Percentiles rank a stretch among this genome's conserved stretches.
These are phyloP conservation scores for Barypeithes pellucidus DNA, from an alignment of 2,888 invertebrate species.

Conservation along the genomic window DNA sequence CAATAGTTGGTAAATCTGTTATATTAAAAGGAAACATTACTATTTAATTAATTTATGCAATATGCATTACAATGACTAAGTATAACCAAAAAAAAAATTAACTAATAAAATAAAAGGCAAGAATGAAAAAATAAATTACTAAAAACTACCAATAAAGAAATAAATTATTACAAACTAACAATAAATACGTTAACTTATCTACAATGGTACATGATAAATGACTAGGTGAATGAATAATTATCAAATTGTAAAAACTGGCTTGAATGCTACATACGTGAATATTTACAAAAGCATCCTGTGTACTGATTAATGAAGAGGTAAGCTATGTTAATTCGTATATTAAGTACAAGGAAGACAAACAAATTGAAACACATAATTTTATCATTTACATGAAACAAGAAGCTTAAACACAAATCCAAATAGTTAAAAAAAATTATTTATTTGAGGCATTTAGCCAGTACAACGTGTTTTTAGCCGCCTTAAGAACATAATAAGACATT, in stretches of 20 bases:
- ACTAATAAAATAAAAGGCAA: neutral
- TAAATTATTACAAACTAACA: neutral
- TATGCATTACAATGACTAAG: slow-evolving; percentile 38
- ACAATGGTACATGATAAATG: slow-evolving; percentile 28
- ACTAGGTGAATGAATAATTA: slow-evolving; percentile 26
- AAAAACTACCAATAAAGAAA: neutral
- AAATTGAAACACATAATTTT: too few relatives aligned
- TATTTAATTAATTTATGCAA: slow-evolving; percentile 28
- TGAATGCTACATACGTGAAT: neutral
- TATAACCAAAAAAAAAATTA: neutral
- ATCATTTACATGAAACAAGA: too few relatives aligned
- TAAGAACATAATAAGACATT: too few relatives aligned
- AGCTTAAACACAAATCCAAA: too few relatives aligned
- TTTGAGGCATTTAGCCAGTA: too few relatives aligned
- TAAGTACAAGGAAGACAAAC: too few relatives aligned
- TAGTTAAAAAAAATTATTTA: too few relatives aligned
- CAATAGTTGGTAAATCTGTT: neutral
- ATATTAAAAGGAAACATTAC: neutral
- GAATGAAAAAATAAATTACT: neutral
- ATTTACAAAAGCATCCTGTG: neutral
- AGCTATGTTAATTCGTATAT: neutral
- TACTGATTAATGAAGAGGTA: neutral
- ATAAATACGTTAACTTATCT: slow-evolving; percentile 15
- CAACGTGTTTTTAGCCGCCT: too few relatives aligned
- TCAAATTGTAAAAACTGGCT: slow-evolving; percentile 25